phyloP scores from a whole-genome alignment of 2,113 vertebrate species.

The Scalopus aquaticus region DNA sequence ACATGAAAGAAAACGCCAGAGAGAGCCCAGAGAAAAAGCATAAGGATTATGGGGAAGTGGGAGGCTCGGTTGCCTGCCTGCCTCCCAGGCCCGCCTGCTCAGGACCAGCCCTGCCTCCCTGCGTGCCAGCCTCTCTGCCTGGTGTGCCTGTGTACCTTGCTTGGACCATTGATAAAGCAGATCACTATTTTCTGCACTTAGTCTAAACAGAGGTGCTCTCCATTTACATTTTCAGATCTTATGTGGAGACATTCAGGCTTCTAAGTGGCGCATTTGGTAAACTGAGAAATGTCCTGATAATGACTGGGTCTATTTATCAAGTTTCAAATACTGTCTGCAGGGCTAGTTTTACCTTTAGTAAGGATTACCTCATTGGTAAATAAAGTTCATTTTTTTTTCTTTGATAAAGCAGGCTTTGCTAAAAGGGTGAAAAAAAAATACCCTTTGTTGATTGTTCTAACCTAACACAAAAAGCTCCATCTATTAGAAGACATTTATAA shows the following conservation, averaged over 20 bases:
- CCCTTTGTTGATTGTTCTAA: not conserved
- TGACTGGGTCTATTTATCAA: not conserved
- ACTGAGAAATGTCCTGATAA: constrained; percentile 20
- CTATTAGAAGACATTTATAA: not conserved
- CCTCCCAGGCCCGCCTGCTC: too few relatives aligned
- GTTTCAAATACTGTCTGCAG: not conserved
- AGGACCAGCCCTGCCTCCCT: too few relatives aligned
- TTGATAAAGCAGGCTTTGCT: not conserved
- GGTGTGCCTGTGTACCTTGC: too few relatives aligned
- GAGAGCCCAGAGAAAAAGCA: too few relatives aligned
- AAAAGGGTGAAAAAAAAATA: not conserved
- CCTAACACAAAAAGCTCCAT: not conserved
- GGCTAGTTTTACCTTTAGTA: not conserved
- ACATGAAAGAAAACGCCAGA: too few relatives aligned
- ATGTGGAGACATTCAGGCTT: not conserved
- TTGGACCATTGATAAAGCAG: not conserved
- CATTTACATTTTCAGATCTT: not conserved
- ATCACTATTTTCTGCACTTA: not conserved
- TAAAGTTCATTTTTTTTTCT: not conserved
- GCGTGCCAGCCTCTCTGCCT: too few relatives aligned
- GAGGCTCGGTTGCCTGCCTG: too few relatives aligned
- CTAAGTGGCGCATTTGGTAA: not conserved
- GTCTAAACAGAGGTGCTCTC: not conserved
- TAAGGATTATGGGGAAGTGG: too few relatives aligned
- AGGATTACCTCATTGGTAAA: not conserved